Conservation (phyloP, 35 echinoderm and acorn worm species). For the Apostichopus parvimensis region DNA sequence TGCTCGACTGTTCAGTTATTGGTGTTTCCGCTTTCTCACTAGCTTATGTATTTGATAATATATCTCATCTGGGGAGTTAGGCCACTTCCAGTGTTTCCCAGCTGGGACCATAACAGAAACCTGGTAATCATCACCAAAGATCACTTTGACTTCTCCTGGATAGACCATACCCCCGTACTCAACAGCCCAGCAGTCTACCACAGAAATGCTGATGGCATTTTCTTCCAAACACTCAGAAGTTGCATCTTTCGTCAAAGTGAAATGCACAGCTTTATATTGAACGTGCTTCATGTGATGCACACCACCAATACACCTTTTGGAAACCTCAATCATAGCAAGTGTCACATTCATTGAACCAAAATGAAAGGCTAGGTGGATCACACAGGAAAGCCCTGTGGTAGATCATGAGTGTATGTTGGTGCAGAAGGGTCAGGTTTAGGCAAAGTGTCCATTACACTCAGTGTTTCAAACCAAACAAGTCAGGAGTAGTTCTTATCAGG, state of each 20-base stretch:
- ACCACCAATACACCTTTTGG: no score
- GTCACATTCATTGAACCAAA: no score
- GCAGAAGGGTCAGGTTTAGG: no score
- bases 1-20: background rate
- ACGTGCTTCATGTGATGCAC: background rate
- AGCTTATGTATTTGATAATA: background rate
- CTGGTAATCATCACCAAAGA: slow-evolving; percentile 3
- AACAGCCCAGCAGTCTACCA: background rate
- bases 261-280: background rate
- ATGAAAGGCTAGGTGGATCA: no score
- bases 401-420: no score
- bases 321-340: no score
- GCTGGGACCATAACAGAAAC: slow-evolving; percentile 29
- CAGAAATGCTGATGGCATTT: background rate
- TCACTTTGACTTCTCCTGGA: background rate
- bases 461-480: no score
- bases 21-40: slow-evolving; percentile 1
- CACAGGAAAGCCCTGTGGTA: no score
- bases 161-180: background rate
- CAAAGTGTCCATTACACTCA: no score
- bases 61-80: background rate
- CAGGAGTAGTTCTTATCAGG: no score
- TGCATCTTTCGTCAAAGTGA: background rate
- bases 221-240: slow-evolving; percentile 1
- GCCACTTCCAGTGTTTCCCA: slow-evolving; percentile 42